Base-by-base conservation (phyloP, 2,888 invertebrate genomes). In the Nomada goodeniana region DNA sequence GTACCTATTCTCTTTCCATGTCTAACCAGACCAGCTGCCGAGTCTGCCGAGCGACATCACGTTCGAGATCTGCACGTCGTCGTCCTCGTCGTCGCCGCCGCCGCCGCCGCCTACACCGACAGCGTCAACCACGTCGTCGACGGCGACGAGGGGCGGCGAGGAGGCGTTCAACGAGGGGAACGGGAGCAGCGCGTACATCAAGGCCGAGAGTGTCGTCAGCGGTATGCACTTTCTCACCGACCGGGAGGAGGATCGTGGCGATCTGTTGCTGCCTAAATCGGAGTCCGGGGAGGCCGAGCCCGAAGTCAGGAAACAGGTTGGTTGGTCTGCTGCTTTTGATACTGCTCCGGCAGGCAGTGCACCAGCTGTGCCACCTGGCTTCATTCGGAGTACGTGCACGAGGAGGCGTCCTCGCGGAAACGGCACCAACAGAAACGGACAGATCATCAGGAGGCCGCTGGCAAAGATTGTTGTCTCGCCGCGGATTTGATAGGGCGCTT, bases 261-360 rank as follows among this genome's bases (percentile, higher is more conserved):
- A 90, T 42, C 84, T 91, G 42, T 73, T 82, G 65, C 63, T 89
- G 63, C 81, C 85, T 1, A 90, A 88, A 36, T 88, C 90, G n/a
- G 90, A 91, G 77, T 79, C 86, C 26, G 88, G 87, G 26, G 91
- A 91, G 57, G 84, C 82, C 71, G 93, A 93, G 69, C 93, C 93
- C 47, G 93, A 93, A 84, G 91, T 92, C 77, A 89, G 91, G 86
- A 93, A 93, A 90, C 93, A 93, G 93, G 93, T 93, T 93, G 92
- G 93, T 93, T 90, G 89, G 89, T 61, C 76, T 23, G 68, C 85
- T 77, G 74, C 64, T 79, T 76, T 82, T 80, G 82, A 67, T 72
- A 64, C 74, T 68, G 75, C 60, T 61, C 20, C 82, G 68, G 59
- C 82, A 60, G 57, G 72, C 74, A 76, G 83, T 79, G 79, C 75